phyloP scores from a whole-genome alignment of 2,888 invertebrate species.

The Drosophila cyrtoloma region DNA sequence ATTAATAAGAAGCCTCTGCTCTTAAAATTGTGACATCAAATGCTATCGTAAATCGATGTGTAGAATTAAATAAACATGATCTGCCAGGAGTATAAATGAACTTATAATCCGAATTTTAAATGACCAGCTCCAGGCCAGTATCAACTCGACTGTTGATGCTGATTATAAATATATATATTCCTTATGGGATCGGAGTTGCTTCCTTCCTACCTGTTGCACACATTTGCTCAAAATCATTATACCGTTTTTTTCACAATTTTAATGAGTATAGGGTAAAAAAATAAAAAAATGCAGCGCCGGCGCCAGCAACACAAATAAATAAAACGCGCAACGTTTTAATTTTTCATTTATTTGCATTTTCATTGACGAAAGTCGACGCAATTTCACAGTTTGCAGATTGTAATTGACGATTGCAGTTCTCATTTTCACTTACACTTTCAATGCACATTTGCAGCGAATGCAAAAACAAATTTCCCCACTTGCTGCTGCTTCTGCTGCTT shows the following conservation, averaged over 20 bases:
- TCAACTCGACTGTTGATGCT: background rate
- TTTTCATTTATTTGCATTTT: slow-evolving; percentile 42
- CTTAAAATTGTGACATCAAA: background rate
- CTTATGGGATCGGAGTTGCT: background rate
- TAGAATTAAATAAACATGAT: no score
- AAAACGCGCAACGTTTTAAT: slow-evolving; percentile 20
- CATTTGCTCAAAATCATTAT: background rate
- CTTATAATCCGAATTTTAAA: background rate
- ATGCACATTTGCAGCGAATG: slow-evolving; percentile 73
- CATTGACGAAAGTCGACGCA: slow-evolving; percentile 46
- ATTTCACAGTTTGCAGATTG: slow-evolving; percentile 43
- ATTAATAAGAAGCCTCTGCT: no score
- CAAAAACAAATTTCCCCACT: slow-evolving; percentile 34
- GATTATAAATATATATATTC: background rate
- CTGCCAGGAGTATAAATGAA: background rate
- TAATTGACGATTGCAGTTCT: slow-evolving; percentile 71
- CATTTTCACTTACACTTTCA: slow-evolving; percentile 79
- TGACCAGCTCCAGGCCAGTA: no score
- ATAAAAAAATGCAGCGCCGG: slow-evolving; percentile 42
- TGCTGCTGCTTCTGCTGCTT: slow-evolving; percentile 7
- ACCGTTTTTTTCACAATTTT: background rate
- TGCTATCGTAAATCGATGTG: background rate
- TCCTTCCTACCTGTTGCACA: background rate
- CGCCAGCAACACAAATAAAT: slow-evolving; percentile 36
- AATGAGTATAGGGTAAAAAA: background rate